Conservation (phyloP, 2,888 invertebrate genomes). For the Drosophila paranaensis region DNA sequence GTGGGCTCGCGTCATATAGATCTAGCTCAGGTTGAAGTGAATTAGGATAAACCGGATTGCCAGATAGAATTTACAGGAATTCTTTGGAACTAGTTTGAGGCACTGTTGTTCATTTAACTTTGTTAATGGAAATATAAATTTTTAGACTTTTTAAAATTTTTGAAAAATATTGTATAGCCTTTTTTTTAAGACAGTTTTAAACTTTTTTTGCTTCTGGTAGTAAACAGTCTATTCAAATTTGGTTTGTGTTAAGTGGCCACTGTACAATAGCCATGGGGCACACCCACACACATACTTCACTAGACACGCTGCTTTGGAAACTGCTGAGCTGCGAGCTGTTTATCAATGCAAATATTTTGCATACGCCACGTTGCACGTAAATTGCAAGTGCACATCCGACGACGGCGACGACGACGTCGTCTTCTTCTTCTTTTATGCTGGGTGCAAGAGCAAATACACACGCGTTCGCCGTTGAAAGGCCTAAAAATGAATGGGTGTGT, state of each 20-base stretch:
- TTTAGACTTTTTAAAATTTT: not conserved
- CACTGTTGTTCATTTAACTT: no score
- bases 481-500: slow-evolving; percentile 53
- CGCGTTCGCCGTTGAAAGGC: slow-evolving; percentile 63
- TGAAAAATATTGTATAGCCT: not conserved
- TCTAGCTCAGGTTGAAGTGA: not conserved
- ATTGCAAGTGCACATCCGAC: slow-evolving; percentile 72
- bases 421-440: slow-evolving; percentile 52
- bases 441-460: slow-evolving; percentile 54
- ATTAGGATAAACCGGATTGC: not conserved
- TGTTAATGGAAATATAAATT: no score
- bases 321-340: slow-evolving; percentile 64
- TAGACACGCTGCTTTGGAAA: slow-evolving; percentile 43
- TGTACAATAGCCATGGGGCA: slow-evolving; percentile 40
- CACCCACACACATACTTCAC: slow-evolving; percentile 21
- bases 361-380: slow-evolving; percentile 76
- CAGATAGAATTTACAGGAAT: not conserved
- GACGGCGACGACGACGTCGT: slow-evolving; percentile 24
- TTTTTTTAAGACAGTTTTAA: not conserved
- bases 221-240: slow-evolving; percentile 44
- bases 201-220: not conserved
- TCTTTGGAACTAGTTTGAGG: no score
- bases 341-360: slow-evolving; percentile 78
- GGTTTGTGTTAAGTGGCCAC: slow-evolving; percentile 53
- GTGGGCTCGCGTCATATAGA: not conserved